Conservation (phyloP, 2,113 vertebrate species). For the Eptesicus fuscus region DNA sequence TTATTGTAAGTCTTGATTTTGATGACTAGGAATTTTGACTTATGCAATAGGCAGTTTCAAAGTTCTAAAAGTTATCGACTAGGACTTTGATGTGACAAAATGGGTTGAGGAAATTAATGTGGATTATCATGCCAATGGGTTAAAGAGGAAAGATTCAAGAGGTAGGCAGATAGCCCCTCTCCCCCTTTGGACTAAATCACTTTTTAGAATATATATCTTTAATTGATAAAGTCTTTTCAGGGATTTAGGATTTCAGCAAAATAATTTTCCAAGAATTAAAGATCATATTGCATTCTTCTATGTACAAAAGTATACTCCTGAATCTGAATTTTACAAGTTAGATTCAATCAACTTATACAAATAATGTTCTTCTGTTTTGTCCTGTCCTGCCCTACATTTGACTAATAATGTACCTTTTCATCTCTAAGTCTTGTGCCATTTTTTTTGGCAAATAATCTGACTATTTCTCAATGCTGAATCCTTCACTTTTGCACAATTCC, state of each 20-base stretch:
- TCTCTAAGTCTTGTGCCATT: background rate
- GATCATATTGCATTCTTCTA: background rate
- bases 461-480: background rate
- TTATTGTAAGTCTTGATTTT: background rate
- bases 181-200: background rate
- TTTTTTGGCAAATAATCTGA: background rate
- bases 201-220: background rate
- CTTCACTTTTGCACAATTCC: background rate
- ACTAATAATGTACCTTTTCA: background rate
- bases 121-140: background rate
- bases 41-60: background rate
- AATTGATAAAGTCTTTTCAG: background rate
- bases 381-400: background rate
- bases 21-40: background rate
- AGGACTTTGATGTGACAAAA: background rate
- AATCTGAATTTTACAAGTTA: background rate
- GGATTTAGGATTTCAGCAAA: background rate
- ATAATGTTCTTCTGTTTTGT: background rate
- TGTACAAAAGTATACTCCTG: background rate
- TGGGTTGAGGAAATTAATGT: background rate
- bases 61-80: background rate
- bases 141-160: background rate
- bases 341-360: background rate
- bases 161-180: background rate
- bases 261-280: background rate